Conservation (phyloP, 2,113 vertebrate species). For the Cettia cetti region DNA sequence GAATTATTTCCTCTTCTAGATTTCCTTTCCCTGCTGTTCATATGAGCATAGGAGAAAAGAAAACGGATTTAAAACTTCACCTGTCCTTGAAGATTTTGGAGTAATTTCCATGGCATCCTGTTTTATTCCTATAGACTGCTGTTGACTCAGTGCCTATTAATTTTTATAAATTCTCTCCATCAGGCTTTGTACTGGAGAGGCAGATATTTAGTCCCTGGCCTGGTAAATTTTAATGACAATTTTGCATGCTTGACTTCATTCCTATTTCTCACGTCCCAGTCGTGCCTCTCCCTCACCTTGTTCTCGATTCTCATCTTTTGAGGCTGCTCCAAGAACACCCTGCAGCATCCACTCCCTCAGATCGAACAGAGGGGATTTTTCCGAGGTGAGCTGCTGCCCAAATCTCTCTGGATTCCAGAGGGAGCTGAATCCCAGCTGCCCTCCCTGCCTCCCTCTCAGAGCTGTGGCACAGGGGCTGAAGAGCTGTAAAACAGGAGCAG, state of each 20-base stretch:
- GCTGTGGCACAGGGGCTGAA: neutral
- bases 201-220: slow-evolving; percentile 21
- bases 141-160: slow-evolving; percentile 24
- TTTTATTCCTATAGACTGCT: neutral
- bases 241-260: slow-evolving; percentile 51
- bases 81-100: neutral
- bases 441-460: neutral
- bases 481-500: neutral
- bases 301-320: neutral
- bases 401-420: neutral
- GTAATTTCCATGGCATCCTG: neutral
- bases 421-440: neutral
- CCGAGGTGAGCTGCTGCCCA: neutral
- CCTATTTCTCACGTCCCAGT: slow-evolving; percentile 11
- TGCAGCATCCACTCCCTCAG: neutral
- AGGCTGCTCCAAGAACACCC: neutral
- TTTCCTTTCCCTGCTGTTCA: neutral
- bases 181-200: neutral
- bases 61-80: neutral
- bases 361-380: neutral
- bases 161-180: slow-evolving; percentile 14
- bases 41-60: neutral
- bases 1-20: neutral
- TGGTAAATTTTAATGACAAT: slow-evolving; percentile 64
- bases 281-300: neutral